These are phyloP conservation scores for Siderastrea radians DNA, from an alignment of 92 coral and sea anemone genomes.

Conservation along the genomic window DNA sequence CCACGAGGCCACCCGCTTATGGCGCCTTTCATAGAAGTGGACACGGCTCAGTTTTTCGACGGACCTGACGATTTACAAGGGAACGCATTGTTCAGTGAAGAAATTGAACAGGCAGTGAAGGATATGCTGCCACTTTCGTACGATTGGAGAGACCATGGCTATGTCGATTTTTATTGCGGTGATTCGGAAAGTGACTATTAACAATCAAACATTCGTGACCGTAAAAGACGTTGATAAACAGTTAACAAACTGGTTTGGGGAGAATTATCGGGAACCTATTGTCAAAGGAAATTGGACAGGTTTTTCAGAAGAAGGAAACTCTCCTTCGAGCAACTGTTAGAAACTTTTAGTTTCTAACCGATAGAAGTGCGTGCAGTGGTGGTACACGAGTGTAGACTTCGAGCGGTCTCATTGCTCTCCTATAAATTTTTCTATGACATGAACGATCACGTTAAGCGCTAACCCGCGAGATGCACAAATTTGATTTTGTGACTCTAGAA, in stretches of 20 bases:
- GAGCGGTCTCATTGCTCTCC: no score
- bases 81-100: slow-evolving; percentile 65
- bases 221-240: slow-evolving; percentile 56
- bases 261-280: slow-evolving; percentile 46
- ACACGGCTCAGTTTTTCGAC: slow-evolving; percentile 52
- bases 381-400: no score
- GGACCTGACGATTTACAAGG: no score
- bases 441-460: no score
- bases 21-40: slow-evolving; percentile 54
- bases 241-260: slow-evolving; percentile 69
- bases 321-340: no score
- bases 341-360: no score
- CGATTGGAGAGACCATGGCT: slow-evolving; percentile 59
- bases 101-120: slow-evolving; percentile 34
- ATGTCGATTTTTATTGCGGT: slow-evolving; percentile 66
- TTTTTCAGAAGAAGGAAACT: slow-evolving; percentile 32
- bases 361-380: no score
- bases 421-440: no score
- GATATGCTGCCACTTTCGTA: slow-evolving; percentile 23
- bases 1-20: slow-evolving; percentile 47
- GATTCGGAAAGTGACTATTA: slow-evolving; percentile 53
- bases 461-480: no score
- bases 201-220: no score
- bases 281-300: slow-evolving; percentile 58
- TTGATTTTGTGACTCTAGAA: no score